Evolutionary conservation across 2,888 invertebrate species (phyloP).

Genomic region (Caenorhabditis becei): DNA sequence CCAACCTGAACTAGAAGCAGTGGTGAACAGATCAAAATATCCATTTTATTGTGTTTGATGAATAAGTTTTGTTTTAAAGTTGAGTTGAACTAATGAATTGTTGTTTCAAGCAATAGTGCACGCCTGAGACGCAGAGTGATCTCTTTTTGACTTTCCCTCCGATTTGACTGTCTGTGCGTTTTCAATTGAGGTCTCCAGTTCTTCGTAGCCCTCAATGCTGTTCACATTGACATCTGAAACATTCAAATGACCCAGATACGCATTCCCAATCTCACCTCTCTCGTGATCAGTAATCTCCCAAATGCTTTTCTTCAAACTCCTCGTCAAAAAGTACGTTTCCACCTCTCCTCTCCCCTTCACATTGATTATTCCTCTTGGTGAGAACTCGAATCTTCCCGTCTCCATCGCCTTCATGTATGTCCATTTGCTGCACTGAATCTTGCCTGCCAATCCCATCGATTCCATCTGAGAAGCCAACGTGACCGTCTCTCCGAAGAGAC

Average conservation of each 20-base stretch:
- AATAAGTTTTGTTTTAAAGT: constrained; percentile 10
- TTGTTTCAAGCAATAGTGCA: constrained; percentile 38
- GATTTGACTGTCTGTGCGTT: constrained; percentile 10
- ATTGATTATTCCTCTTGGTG: constrained; percentile 67
- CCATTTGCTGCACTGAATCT: constrained; percentile 73
- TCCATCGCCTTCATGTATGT: constrained; percentile 64
- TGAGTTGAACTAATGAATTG: background rate
- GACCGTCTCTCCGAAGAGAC: constrained; percentile 76
- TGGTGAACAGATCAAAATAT: constrained; percentile 1
- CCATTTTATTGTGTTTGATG: constrained; percentile 21
- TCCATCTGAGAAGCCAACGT: constrained; percentile 75
- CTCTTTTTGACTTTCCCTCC: background rate
- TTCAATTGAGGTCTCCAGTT: constrained; percentile 65
- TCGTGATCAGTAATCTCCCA: constrained; percentile 77
- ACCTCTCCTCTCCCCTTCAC: constrained; percentile 75
- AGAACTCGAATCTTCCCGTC: constrained; percentile 78
- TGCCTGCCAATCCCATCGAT: constrained; percentile 69
- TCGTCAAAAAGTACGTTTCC: constrained; percentile 75
- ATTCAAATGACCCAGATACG: background rate
- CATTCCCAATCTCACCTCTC: constrained; percentile 60
- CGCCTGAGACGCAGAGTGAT: constrained; percentile 16
- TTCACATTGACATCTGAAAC: constrained; percentile 75
- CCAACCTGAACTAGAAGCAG: constrained; percentile 73
- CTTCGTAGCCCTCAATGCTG: constrained; percentile 79
- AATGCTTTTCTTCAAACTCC: constrained; percentile 76